Evolutionary conservation across 2,888 invertebrate genomes (phyloP).

Genomic region (Aplocera efformata): DNA sequence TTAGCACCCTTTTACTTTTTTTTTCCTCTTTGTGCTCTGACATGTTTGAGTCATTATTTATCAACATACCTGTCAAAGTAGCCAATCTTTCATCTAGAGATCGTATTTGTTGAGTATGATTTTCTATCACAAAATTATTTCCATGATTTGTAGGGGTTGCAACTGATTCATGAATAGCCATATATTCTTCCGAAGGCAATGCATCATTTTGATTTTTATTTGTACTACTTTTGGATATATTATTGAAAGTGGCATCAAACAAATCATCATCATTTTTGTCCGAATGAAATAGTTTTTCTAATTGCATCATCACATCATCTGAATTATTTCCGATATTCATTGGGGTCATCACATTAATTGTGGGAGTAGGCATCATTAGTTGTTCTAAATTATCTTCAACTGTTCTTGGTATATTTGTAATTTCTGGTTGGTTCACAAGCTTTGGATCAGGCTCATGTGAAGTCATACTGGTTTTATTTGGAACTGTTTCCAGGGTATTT

Average conservation of each 20-base stretch:
- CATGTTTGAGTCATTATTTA: slow-evolving; percentile 35
- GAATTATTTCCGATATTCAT: slow-evolving; percentile 34
- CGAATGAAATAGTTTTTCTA: slow-evolving; percentile 68
- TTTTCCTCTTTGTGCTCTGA: slow-evolving; percentile 23
- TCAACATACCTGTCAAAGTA: slow-evolving; percentile 50
- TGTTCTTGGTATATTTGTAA: slow-evolving; percentile 9
- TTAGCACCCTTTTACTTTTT: slow-evolving; percentile 28
- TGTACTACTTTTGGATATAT: slow-evolving; percentile 22
- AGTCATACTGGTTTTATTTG: slow-evolving; percentile 2
- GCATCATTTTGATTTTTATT: slow-evolving; percentile 2
- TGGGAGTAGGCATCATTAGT: slow-evolving; percentile 13
- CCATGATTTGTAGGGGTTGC: slow-evolving; percentile 22
- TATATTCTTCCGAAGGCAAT: slow-evolving; percentile 29
- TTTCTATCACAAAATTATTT: slow-evolving; percentile 41
- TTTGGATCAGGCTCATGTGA: slow-evolving; percentile 16
- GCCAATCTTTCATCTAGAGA: slow-evolving; percentile 61
- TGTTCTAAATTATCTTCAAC: slow-evolving; percentile 16
- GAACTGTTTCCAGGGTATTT: slow-evolving; percentile 23
- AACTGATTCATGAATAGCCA: slow-evolving; percentile 29
- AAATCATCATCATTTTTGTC: slow-evolving; percentile 66
- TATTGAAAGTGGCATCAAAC: slow-evolving; percentile 56
- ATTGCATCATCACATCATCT: slow-evolving; percentile 61
- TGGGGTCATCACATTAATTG: slow-evolving; percentile 19
- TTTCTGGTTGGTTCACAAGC: slow-evolving; percentile 22
- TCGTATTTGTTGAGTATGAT: slow-evolving; percentile 51